Base-by-base conservation (phyloP, 2,113 vertebrate species). In the Monarcha castaneiventris region DNA sequence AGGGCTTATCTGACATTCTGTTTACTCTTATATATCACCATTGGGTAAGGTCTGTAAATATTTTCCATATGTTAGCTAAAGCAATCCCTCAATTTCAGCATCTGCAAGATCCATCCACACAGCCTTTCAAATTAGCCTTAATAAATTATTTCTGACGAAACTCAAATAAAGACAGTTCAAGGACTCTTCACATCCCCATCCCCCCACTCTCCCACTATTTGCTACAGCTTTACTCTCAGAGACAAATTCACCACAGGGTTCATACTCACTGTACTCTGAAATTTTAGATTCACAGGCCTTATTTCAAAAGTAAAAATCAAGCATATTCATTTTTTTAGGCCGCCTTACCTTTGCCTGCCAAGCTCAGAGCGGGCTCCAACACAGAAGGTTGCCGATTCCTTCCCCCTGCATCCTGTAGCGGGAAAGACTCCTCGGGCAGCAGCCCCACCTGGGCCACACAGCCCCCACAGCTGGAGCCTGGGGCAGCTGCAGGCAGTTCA, bases 21-120 rank as follows among this genome's bases (percentile, higher is more conserved):
- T 90, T 96, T 95, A 94, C 82, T 93, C 55, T 62, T 82, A 87
- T 33, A 78, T 78, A 94, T 94, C 80, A 95, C 68, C 74, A 79
- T 54, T 71, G 51, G 81, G 77, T 84, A 96, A 85, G 46, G 46
- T n/a, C 80, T 71, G 59, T 84, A 97, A 97, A 94, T 81, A 82
- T 48, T 96, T 96, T 92, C 95, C 94, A 79, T 89, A 87, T 89
- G 88, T 85, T 97, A 69, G 92, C 62, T 90, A 79, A 91, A 91
- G 88, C 85, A 97, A 88, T 84, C 37, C 30, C 59, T 94, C 59
- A 11, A 58, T 64, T 72, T 82, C 55, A 91, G 76, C 71, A 75
- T 92, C 55, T 84, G 30, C 67, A 83, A 84, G 37, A 59, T 88
- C 51, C 41, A n/a, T 74, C 78, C 76, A 58, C 10, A 15, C 15